phyloP scores from a whole-genome alignment of 2,797 vertebrate genomes.

The Mycteria americana region DNA sequence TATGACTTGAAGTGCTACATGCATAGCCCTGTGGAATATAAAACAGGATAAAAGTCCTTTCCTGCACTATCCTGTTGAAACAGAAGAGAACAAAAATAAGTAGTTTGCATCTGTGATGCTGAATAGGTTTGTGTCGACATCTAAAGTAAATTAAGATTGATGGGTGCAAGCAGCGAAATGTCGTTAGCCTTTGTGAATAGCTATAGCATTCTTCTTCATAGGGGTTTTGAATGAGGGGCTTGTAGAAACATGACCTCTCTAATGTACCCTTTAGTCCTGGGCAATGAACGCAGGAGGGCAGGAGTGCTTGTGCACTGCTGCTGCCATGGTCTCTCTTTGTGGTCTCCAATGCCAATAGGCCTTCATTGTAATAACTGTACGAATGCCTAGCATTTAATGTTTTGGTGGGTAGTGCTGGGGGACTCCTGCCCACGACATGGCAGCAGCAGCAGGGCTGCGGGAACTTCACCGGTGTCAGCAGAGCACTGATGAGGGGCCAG shows the following conservation, averaged over 20 bases:
- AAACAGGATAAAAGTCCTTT: not conserved
- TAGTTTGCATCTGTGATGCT: not conserved
- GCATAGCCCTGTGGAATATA: not conserved
- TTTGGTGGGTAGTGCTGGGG: not conserved
- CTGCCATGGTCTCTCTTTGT: not conserved
- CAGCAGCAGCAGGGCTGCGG: not conserved
- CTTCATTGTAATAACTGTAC: not conserved
- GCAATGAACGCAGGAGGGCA: not conserved
- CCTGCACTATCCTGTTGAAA: not conserved
- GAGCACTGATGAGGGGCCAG: not conserved
- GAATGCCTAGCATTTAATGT: not conserved
- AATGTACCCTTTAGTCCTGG: not conserved
- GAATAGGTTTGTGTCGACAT: not conserved
- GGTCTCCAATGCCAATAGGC: not conserved
- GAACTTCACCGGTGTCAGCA: not conserved
- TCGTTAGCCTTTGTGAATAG: not conserved
- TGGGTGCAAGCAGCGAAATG: not conserved
- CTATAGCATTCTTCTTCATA: not conserved
- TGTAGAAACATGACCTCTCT: not conserved
- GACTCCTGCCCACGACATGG: accelerated
- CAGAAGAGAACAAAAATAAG: not conserved
- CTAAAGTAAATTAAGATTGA: not conserved
- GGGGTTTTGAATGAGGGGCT: not conserved
- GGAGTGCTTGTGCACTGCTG: not conserved
- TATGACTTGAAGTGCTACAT: not conserved